Evolutionary conservation across 2,888 invertebrate genomes (phyloP).

Genomic region (Chironomus riparius): DNA sequence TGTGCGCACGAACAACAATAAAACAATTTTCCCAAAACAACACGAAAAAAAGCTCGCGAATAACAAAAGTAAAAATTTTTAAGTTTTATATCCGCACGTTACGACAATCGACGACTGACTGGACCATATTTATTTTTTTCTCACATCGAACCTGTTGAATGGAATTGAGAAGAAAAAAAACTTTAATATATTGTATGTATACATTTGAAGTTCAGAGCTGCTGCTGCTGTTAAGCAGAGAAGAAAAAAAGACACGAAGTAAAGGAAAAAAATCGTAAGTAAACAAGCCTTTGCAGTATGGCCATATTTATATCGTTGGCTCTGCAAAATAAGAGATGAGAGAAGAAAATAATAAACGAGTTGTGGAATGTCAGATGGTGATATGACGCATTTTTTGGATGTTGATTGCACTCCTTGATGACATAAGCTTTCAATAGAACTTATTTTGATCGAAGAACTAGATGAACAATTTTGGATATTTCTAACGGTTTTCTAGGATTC

Average conservation of each 20-base stretch:
- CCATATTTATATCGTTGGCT: background rate
- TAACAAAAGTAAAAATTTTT: background rate
- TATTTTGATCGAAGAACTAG: too few relatives aligned
- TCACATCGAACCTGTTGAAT: constrained; percentile 16
- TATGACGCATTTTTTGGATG: background rate
- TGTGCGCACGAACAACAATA: background rate
- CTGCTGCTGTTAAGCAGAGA: background rate
- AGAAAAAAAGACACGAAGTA: background rate
- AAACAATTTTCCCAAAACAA: background rate
- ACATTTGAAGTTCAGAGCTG: background rate
- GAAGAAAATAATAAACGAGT: background rate
- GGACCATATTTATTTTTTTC: constrained; percentile 15
- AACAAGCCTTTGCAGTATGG: background rate
- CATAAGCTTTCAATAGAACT: too few relatives aligned
- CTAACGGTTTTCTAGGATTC: too few relatives aligned
- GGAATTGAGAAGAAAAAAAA: background rate
- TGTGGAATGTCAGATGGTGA: too few relatives aligned
- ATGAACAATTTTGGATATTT: too few relatives aligned
- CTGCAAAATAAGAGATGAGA: background rate
- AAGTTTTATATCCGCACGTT: constrained; percentile 23
- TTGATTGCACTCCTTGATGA: background rate
- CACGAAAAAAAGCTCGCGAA: background rate
- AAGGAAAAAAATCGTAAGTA: background rate
- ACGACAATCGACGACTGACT: constrained; percentile 17
- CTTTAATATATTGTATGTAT: background rate